phyloP scores from a whole-genome alignment of 2,797 vertebrate genomes.

The Peromyscus melanophrys region DNA sequence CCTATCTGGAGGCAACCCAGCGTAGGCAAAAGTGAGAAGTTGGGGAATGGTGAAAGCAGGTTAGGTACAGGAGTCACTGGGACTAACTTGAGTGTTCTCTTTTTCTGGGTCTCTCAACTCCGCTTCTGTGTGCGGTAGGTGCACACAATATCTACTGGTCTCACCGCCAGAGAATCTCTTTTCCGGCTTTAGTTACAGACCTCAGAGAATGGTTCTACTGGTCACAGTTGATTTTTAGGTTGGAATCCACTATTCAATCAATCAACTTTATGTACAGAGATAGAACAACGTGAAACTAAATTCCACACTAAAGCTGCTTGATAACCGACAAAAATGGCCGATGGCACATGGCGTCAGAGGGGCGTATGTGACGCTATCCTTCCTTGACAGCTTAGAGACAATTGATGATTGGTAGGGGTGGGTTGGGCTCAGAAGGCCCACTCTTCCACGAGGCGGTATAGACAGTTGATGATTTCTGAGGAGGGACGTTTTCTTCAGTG shows the following conservation, averaged over 20 bases:
- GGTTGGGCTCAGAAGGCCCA: too few species aligned
- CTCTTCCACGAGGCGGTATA: not conserved
- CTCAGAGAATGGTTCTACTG: not conserved
- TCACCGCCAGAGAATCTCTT: not conserved
- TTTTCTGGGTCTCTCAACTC: not conserved
- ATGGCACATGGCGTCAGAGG: not conserved
- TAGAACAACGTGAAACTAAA: not conserved
- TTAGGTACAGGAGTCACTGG: too few species aligned
- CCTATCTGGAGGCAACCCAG: slow-evolving; percentile 20
- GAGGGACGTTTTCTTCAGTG: not conserved
- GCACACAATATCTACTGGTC: not conserved
- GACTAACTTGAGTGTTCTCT: not conserved
- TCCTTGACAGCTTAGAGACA: not conserved
- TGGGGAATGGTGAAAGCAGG: not conserved
- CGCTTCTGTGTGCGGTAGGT: not conserved
- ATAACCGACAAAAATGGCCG: not conserved
- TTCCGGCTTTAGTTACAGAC: slow-evolving; percentile 19
- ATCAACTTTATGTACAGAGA: not conserved
- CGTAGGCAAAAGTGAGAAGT: not conserved
- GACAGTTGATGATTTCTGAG: not conserved
- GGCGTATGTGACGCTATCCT: too few species aligned
- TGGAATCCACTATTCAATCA: not conserved
- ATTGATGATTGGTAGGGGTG: not conserved
- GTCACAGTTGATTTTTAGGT: not conserved
- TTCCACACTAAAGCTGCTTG: not conserved